These are phyloP conservation scores for Athalia circularis DNA, from an alignment of 2,888 invertebrate genomes.

Conservation along the genomic window DNA sequence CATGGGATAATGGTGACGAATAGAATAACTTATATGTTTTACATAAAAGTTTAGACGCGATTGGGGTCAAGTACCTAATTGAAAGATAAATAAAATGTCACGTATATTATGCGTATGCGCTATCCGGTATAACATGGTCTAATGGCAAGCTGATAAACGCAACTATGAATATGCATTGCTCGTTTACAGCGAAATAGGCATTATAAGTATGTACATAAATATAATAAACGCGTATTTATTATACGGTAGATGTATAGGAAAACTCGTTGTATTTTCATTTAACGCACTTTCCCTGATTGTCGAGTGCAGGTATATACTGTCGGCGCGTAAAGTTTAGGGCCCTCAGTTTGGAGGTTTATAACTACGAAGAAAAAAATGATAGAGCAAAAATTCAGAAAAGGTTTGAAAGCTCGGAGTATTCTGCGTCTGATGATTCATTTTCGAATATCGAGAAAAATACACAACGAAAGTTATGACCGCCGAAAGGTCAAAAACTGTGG, in stretches of 20 bases:
- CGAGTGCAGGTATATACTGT: too few relatives aligned
- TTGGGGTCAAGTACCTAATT: slow-evolving; percentile 6
- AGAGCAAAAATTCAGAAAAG: too few relatives aligned
- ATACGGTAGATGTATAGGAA: not conserved
- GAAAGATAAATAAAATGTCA: slow-evolving; percentile 23
- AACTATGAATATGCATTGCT: not conserved
- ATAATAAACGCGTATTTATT: not conserved
- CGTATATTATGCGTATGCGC: not conserved
- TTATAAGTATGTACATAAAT: not conserved
- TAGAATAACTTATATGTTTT: not conserved
- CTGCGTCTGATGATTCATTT: too few relatives aligned
- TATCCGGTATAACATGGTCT: not conserved
- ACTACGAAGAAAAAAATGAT: too few relatives aligned
- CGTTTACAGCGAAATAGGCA: not conserved
- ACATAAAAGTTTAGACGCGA: not conserved
- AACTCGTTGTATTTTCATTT: not conserved
- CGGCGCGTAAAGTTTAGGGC: too few relatives aligned
- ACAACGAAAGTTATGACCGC: too few relatives aligned
- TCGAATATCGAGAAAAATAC: too few relatives aligned
- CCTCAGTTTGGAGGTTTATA: too few relatives aligned
- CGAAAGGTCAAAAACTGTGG: too few relatives aligned
- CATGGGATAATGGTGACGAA: not conserved
- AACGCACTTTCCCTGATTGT: not conserved
- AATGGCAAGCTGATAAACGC: not conserved
- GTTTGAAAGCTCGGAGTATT: too few relatives aligned